A percentile compares a stretch with the other conserved stretches of the same genome.
Evolutionary conservation across 2,113 vertebrate genomes (phyloP).

Genomic region (Tragelaphus scriptus): DNA sequence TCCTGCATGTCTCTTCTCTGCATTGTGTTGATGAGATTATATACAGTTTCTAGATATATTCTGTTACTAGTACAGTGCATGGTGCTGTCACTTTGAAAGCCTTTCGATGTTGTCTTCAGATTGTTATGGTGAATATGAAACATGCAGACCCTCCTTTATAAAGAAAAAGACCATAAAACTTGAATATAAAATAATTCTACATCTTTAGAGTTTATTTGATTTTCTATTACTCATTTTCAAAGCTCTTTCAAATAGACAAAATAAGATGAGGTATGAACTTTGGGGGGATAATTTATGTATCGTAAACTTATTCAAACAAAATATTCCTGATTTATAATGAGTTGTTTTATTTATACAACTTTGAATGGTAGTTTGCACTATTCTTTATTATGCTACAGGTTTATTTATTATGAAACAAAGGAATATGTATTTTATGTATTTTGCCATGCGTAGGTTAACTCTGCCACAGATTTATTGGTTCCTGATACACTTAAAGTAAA

Average conservation of each 20-base stretch:
- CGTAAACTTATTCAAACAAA: constrained; percentile 75
- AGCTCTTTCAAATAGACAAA: constrained; percentile 75
- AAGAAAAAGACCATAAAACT: constrained; percentile 76
- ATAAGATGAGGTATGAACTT: constrained; percentile 62
- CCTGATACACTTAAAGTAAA: constrained; percentile 75
- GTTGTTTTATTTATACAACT: constrained; percentile 83
- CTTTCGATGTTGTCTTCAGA: constrained; percentile 79
- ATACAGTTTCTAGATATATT: constrained; percentile 79
- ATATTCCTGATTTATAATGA: constrained; percentile 79
- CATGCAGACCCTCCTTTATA: constrained; percentile 72
- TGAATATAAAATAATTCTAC: constrained; percentile 80
- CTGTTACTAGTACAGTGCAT: constrained; percentile 90
- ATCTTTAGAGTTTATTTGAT: constrained; percentile 72
- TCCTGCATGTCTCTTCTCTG: constrained; percentile 90
- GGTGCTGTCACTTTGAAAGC: constrained; percentile 86
- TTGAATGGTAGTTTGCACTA: constrained; percentile 84
- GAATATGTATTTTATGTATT: constrained; percentile 81
- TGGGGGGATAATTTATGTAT: constrained; percentile 81
- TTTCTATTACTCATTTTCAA: constrained; percentile 76
- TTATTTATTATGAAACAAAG: constrained; percentile 81
- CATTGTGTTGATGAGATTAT: constrained; percentile 79
- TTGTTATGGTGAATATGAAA: constrained; percentile 73
- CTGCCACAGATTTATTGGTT: constrained; percentile 75
- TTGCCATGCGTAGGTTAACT: constrained; percentile 74
- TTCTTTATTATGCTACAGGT: constrained; percentile 79